Evolutionary conservation across 1,140 invertebrate species (phyloP).

Genomic region (Nephotettix cincticeps): DNA sequence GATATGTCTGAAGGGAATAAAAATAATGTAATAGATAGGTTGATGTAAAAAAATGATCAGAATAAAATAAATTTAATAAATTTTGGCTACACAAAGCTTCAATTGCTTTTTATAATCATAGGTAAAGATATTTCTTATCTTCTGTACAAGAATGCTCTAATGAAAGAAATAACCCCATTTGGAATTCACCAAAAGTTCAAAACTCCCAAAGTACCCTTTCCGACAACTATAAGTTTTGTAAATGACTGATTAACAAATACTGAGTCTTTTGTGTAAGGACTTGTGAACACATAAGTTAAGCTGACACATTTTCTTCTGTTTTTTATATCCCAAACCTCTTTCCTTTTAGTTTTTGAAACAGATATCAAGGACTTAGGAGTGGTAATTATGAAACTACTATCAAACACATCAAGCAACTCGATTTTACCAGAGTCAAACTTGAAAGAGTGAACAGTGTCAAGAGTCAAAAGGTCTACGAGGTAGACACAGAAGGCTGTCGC

Average conservation of each 20-base stretch:
- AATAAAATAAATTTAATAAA: no score
- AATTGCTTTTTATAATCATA: no score
- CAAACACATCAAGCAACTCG: conserved; percentile 2
- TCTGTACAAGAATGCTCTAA: no score
- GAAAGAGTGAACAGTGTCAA: background rate
- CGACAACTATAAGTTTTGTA: background rate
- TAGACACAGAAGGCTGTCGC: conserved; percentile 7
- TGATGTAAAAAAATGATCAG: no score
- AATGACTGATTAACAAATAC: conserved; percentile 18
- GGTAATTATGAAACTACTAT: background rate
- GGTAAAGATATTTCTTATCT: no score
- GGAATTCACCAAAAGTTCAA: conserved; percentile 12
- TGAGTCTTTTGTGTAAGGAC: conserved; percentile 3
- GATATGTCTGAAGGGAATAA: no score
- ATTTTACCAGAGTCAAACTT: conserved; percentile 12
- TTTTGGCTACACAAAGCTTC: no score
- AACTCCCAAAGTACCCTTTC: conserved; percentile 3
- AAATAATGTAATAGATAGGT: no score
- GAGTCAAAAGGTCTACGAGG: background rate
- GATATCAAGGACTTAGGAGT: conserved; percentile 6
- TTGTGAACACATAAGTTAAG: background rate
- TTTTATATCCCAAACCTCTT: conserved; percentile 3
- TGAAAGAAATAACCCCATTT: no score
- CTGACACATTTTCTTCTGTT: background rate
- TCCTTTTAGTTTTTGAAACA: conserved; percentile 5